These are phyloP conservation scores for Hydropsyche tenuis DNA, from an alignment of 1,140 invertebrate species.

Conservation along the genomic window DNA sequence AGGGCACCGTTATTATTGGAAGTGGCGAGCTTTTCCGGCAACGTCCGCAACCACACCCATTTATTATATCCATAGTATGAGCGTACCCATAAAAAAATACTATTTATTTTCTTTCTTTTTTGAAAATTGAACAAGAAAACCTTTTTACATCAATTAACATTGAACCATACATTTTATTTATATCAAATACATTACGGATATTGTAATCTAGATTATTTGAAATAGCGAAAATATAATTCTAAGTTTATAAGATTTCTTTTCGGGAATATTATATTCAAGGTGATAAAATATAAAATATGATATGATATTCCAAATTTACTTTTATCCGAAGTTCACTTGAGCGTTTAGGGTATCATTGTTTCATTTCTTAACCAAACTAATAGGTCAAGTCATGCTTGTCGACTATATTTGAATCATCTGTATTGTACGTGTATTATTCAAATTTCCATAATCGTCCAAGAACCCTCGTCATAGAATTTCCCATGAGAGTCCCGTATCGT, in stretches of 20 bases:
- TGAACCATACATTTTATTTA: not conserved
- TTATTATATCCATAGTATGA: not conserved
- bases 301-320: too few species aligned
- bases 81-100: too few species aligned
- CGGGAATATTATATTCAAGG: too few species aligned
- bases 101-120: not conserved
- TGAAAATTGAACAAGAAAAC: not conserved
- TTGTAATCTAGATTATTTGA: too few species aligned
- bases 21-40: conserved; percentile 32
- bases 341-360: too few species aligned
- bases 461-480: conserved; percentile 55
- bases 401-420: not conserved
- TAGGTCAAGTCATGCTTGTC: not conserved
- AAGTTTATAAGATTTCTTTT: not conserved
- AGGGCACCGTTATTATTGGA: conserved; percentile 24
- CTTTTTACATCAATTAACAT: not conserved
- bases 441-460: conserved; percentile 62
- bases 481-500: conserved; percentile 64
- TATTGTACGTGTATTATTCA: conserved; percentile 59
- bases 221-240: not conserved
- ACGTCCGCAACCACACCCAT: conserved; percentile 25
- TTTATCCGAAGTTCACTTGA: too few species aligned
- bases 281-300: too few species aligned
- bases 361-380: too few species aligned
- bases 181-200: not conserved